Evolutionary conservation across 2,888 invertebrate species (phyloP).

Genomic region (Meteorus cinctellus): DNA sequence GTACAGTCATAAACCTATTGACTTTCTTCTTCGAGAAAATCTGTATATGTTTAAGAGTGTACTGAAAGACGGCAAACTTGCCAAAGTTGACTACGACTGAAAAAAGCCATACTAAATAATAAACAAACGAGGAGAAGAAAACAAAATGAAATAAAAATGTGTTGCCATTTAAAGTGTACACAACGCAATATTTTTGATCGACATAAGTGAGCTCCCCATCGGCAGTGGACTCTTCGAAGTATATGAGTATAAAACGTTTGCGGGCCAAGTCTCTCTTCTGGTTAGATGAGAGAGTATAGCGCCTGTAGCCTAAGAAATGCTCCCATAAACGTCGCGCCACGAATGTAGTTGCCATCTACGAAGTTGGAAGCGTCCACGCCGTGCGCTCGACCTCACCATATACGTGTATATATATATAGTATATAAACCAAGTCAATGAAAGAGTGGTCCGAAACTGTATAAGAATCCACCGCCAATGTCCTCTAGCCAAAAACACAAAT

Average conservation of each 20-base stretch:
- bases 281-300: conserved; percentile 15
- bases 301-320: conserved; percentile 57
- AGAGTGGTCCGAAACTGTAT: conserved; percentile 46
- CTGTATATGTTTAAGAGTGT: not conserved
- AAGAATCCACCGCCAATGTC: conserved; percentile 35
- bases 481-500: conserved; percentile 43
- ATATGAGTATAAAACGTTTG: conserved; percentile 27
- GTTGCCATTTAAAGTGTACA: conserved; percentile 27
- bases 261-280: conserved; percentile 40
- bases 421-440: conserved; percentile 43
- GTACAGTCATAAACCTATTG: not conserved
- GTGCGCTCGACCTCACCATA: conserved; percentile 48
- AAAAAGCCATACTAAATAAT: not conserved
- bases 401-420: not conserved
- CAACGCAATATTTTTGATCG: conserved; percentile 51
- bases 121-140: not conserved
- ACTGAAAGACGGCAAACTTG: conserved; percentile 10
- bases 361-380: conserved; percentile 47
- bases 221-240: conserved; percentile 30
- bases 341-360: conserved; percentile 55
- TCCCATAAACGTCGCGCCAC: conserved; percentile 63
- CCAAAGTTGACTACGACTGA: not conserved
- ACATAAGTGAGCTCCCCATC: conserved; percentile 46
- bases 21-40: not conserved
- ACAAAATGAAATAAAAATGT: conserved; percentile 14